These are phyloP conservation scores for Erpornis zantholeuca DNA, from an alignment of 2,113 vertebrate genomes.

Conservation along the genomic window DNA sequence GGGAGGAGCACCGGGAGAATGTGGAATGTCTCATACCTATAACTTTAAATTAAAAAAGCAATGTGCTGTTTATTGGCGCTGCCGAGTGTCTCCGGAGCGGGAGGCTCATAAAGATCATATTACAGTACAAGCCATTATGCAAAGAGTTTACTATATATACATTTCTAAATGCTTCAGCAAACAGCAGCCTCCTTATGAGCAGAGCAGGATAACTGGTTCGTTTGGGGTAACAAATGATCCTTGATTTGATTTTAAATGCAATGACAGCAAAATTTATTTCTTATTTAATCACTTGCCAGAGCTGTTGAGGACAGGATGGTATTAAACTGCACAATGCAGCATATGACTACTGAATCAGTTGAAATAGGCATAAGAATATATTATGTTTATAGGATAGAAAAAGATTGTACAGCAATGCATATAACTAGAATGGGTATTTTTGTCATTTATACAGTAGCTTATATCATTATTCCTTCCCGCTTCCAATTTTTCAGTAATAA, in stretches of 20 bases:
- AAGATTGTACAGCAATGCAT: conserved; percentile 7
- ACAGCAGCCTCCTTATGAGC: conserved; percentile 70
- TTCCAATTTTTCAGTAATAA: conserved; percentile 72
- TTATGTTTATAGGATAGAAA: conserved; percentile 71
- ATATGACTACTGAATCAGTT: conserved; percentile 45
- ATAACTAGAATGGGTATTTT: conserved; percentile 48
- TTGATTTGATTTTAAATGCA: conserved; percentile 82
- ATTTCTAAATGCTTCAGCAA: conserved; percentile 71
- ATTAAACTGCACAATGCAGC: conserved; percentile 54
- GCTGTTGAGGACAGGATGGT: conserved; percentile 48
- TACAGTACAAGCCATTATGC: conserved; percentile 67
- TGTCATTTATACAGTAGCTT: conserved; percentile 70
- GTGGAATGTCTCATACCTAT: conserved; percentile 31
- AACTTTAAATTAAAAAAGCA: conserved; percentile 73
- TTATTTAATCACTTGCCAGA: conserved; percentile 74
- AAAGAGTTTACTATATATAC: conserved; percentile 60
- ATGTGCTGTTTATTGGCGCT: conserved; percentile 48
- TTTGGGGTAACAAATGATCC: conserved; percentile 77
- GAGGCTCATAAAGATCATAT: conserved; percentile 69
- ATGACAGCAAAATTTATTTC: conserved; percentile 76
- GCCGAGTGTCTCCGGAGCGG: conserved; percentile 1
- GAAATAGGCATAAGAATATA: conserved; percentile 47
- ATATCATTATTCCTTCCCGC: conserved; percentile 62
- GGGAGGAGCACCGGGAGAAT: not conserved
- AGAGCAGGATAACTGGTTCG: conserved; percentile 69